These are phyloP conservation scores for Junco hyemalis DNA, from an alignment of 2,113 vertebrate species.

Conservation along the genomic window DNA sequence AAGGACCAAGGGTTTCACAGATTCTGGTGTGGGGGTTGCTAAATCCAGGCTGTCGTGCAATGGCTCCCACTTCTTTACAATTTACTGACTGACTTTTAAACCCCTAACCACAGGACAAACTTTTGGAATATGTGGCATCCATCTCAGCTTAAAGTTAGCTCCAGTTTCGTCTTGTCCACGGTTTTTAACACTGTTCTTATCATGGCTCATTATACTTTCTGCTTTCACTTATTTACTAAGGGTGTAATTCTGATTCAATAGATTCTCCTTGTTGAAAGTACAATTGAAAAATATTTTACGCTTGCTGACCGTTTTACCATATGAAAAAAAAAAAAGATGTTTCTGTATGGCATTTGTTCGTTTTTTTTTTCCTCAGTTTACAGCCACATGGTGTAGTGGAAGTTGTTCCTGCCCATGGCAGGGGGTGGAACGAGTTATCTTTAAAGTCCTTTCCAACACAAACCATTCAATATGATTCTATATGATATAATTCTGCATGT, in stretches of 20 bases:
- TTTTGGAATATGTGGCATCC: not conserved
- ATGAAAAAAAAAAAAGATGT: not conserved
- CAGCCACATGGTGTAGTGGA: not conserved
- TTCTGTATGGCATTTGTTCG: not conserved
- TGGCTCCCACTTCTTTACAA: not conserved
- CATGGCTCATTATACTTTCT: not conserved
- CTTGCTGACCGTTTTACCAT: not conserved
- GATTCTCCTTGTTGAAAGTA: not conserved
- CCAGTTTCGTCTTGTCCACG: not conserved
- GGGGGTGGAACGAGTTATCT: fast-evolving
- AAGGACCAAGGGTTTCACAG: fast-evolving
- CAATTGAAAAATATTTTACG: not conserved
- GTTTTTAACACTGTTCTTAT: not conserved
- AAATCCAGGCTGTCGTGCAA: not conserved
- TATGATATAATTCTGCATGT: not conserved
- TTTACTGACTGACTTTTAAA: not conserved
- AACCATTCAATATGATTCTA: not conserved
- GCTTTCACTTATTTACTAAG: not conserved
- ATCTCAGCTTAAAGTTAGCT: not conserved
- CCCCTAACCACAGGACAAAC: not conserved
- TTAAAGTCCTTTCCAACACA: not conserved
- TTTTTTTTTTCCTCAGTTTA: not conserved
- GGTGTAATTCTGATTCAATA: not conserved
- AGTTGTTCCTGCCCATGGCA: not conserved
- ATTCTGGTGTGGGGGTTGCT: fast-evolving